phyloP scores from a whole-genome alignment of 2,797 vertebrate species.

The Botia almorhae region DNA sequence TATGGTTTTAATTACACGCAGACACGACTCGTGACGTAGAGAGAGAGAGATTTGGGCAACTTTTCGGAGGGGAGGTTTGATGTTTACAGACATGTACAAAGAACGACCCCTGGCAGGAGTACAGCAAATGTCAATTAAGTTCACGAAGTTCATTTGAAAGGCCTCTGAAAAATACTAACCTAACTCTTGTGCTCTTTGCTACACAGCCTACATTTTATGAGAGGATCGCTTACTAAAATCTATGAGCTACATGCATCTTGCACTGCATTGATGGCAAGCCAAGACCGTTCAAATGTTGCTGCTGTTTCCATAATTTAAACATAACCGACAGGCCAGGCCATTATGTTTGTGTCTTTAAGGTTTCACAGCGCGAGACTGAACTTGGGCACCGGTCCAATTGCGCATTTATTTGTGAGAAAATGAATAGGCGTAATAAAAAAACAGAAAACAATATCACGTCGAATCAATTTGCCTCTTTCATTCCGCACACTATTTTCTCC shows the following conservation, averaged over 20 bases:
- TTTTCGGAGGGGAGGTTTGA: slow-evolving; percentile 38
- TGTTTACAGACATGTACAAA: slow-evolving; percentile 60
- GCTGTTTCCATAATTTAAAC: slow-evolving; percentile 47
- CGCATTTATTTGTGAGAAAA: slow-evolving; percentile 48
- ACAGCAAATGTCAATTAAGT: slow-evolving; percentile 60
- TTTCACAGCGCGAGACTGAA: slow-evolving; percentile 35
- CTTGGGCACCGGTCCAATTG: slow-evolving; percentile 40
- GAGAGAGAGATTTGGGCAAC: slow-evolving; percentile 11
- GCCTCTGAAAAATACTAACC: background rate
- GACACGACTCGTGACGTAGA: slow-evolving; percentile 71
- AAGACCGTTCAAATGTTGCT: slow-evolving; percentile 15
- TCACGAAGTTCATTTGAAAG: background rate
- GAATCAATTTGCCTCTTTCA: slow-evolving; percentile 73
- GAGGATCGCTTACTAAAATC: background rate
- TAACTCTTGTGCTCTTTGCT: no score
- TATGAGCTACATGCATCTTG: background rate
- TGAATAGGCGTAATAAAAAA: slow-evolving; percentile 65
- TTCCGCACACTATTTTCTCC: slow-evolving; percentile 69
- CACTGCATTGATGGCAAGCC: background rate
- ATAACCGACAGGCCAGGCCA: slow-evolving; percentile 26
- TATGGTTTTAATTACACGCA: slow-evolving; percentile 82
- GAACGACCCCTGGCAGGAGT: slow-evolving; percentile 43
- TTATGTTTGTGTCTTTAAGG: slow-evolving; percentile 30
- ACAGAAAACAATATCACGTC: slow-evolving; percentile 75
- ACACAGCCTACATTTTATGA: no score